Evolutionary conservation across 2,113 vertebrate species (phyloP).

Genomic region (Typhlomys cinereus): DNA sequence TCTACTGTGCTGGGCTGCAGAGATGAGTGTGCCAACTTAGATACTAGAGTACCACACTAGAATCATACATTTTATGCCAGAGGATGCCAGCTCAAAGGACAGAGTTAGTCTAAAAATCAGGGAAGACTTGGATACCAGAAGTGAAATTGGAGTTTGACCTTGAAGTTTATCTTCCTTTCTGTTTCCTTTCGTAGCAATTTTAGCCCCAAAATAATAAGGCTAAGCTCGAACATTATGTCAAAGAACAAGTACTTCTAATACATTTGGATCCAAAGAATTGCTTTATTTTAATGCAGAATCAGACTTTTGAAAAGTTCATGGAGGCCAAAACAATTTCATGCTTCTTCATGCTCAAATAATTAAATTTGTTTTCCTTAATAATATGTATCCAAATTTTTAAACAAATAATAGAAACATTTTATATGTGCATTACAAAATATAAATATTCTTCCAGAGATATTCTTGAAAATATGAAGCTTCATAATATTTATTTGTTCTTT

Average conservation of each 20-base stretch:
- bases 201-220: slow-evolving; percentile 29
- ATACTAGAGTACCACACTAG: no score
- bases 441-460: not conserved
- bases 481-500: slow-evolving; percentile 12
- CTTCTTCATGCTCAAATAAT: slow-evolving; percentile 14
- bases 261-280: slow-evolving; percentile 19
- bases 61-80: not conserved
- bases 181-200: slow-evolving; percentile 45
- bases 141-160: slow-evolving; percentile 11
- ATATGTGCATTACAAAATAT: not conserved
- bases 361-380: slow-evolving; percentile 35
- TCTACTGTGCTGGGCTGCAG: not conserved
- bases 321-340: not conserved
- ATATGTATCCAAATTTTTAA: not conserved
- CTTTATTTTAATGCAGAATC: slow-evolving; percentile 46
- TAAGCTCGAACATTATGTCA: not conserved
- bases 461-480: not conserved
- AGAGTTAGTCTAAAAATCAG: not conserved
- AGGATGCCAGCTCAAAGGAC: not conserved
- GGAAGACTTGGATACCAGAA: slow-evolving; percentile 15
- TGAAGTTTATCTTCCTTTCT: slow-evolving; percentile 52
- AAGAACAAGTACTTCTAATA: slow-evolving; percentile 9
- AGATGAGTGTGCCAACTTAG: not conserved
- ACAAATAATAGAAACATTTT: not conserved
- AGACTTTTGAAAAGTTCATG: not conserved